A percentile compares a stretch with the other conserved stretches of the same genome.
phyloP scores from a whole-genome alignment of 2,113 vertebrate genomes.

The Hystrix brachyura region DNA sequence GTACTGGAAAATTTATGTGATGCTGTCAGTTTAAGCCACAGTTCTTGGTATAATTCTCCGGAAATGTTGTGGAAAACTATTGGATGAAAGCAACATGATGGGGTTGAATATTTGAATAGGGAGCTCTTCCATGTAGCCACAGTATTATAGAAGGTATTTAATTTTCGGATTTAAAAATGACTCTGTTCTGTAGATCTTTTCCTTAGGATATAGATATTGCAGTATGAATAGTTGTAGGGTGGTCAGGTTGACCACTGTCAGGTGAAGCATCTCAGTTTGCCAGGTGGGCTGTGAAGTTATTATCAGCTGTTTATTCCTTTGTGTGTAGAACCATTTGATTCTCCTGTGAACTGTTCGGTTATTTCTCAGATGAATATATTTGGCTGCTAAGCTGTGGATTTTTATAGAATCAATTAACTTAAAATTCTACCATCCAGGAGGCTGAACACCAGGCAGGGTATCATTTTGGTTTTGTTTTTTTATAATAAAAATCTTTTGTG shows the following conservation, averaged over 20 bases:
- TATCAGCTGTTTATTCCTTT: neutral
- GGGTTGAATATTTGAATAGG: constrained; percentile 23
- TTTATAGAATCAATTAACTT: constrained; percentile 78
- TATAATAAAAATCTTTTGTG: constrained; percentile 57
- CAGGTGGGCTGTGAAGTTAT: neutral
- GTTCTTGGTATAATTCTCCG: constrained; percentile 46
- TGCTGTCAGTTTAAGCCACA: constrained; percentile 3
- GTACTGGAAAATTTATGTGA: constrained; percentile 38
- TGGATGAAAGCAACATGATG: neutral
- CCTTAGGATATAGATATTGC: neutral
- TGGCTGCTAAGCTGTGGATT: constrained; percentile 60
- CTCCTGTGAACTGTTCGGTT: constrained; percentile 48
- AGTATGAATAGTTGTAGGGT: neutral
- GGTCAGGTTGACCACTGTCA: neutral
- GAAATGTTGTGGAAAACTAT: constrained; percentile 28
- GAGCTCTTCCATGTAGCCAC: neutral
- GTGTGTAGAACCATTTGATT: neutral
- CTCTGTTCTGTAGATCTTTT: neutral
- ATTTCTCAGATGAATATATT: constrained; percentile 63
- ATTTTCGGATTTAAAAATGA: neutral
- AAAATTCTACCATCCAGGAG: constrained; percentile 59
- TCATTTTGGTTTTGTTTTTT: constrained; percentile 63
- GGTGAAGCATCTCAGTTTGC: neutral
- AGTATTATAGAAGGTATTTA: neutral
- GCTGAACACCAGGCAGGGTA: constrained; percentile 57